Percentiles rank a stretch among this genome's conserved stretches.
Conservation (phyloP, 2,888 invertebrate genomes). For the Aspidiotus destructor region DNA sequence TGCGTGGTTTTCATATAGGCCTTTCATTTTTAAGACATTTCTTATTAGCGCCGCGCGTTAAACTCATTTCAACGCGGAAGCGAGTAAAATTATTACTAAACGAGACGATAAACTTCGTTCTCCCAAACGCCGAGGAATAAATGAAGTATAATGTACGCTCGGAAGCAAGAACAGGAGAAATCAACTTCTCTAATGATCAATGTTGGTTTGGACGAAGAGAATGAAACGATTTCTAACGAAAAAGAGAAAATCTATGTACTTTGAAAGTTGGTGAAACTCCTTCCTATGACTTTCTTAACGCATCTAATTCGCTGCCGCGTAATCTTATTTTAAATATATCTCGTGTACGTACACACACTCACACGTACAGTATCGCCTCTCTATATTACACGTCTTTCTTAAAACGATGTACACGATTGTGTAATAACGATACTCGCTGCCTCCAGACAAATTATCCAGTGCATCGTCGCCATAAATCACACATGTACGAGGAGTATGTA, state of each 20-base stretch:
- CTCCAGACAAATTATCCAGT: background rate
- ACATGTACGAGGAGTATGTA: too few relatives aligned
- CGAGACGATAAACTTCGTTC: conserved; percentile 12
- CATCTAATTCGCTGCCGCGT: conserved; percentile 21
- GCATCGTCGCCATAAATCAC: background rate
- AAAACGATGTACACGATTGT: background rate
- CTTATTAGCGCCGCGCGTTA: background rate
- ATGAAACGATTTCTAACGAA: conserved; percentile 30
- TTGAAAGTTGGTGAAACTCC: conserved; percentile 32
- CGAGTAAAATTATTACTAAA: background rate
- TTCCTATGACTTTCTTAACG: conserved; percentile 30
- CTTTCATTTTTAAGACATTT: background rate
- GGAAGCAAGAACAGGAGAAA: conserved; percentile 28
- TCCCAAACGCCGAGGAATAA: conserved; percentile 21
- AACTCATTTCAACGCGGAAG: conserved; percentile 26
- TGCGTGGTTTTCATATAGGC: background rate
- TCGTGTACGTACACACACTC: background rate
- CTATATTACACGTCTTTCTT: background rate
- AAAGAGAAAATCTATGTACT: conserved; percentile 28
- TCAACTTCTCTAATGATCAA: conserved; percentile 30
- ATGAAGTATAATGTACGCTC: conserved; percentile 10
- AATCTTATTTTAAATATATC: conserved; percentile 16
- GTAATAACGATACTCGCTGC: background rate
- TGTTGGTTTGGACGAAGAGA: conserved; percentile 23
- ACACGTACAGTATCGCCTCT: background rate